Conservation (phyloP, 1,140 invertebrate species). For the Polyergus mexicanus region DNA sequence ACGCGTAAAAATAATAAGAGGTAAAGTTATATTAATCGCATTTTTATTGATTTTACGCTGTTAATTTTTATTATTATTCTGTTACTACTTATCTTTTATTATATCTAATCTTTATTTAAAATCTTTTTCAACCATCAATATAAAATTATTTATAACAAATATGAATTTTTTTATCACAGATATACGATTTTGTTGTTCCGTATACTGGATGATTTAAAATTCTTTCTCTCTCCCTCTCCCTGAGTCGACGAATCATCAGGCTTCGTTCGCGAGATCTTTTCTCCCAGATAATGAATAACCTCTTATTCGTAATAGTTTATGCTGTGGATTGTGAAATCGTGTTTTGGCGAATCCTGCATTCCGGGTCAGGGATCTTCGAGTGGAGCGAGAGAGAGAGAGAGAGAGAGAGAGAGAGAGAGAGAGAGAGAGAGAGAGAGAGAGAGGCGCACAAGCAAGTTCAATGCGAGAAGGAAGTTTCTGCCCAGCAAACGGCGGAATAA, state of each 20-base stretch:
- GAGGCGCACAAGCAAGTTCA: constrained; percentile 72
- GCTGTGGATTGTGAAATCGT: constrained; percentile 67
- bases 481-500: constrained; percentile 43
- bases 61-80: too few species aligned
- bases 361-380: constrained; percentile 69
- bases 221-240: not conserved
- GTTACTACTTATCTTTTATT: too few species aligned
- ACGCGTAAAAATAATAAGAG: not conserved
- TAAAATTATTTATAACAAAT: not conserved
- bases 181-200: constrained; percentile 1
- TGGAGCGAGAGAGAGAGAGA: constrained; percentile 6
- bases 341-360: constrained; percentile 70
- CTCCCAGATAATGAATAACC: constrained; percentile 45
- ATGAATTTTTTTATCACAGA: constrained; percentile 7
- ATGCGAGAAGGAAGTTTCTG: constrained; percentile 71
- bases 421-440: too few species aligned
- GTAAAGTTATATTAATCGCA: too few species aligned
- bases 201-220: constrained; percentile 8
- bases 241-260: not conserved
- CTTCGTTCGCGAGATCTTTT: constrained; percentile 39
- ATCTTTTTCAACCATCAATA: too few species aligned
- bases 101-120: too few species aligned
- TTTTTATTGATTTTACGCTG: too few species aligned
- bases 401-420: not conserved
- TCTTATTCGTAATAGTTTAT: constrained; percentile 56